Evolutionary conservation across 2,797 vertebrate species (phyloP).

Genomic region (Myotis findleyi): DNA sequence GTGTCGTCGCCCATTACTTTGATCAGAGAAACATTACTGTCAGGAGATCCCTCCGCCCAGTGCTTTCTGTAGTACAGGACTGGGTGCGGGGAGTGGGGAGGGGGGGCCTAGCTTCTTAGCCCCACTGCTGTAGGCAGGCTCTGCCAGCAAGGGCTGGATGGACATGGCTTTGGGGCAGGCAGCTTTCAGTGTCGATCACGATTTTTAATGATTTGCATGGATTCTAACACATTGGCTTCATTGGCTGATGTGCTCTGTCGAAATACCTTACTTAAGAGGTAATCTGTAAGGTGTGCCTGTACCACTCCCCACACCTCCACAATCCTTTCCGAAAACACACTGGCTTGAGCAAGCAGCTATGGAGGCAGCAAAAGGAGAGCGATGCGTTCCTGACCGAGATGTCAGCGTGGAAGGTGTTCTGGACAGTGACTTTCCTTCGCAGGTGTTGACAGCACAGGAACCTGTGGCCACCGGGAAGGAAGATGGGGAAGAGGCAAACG

Average conservation of each 20-base stretch:
- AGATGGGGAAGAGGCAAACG: background rate
- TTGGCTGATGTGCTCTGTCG: background rate
- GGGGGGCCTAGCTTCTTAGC: background rate
- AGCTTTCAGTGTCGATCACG: background rate
- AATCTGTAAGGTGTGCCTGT: rapidly evolving
- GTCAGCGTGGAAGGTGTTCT: background rate
- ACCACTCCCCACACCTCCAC: background rate
- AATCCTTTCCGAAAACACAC: rapidly evolving
- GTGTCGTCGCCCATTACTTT: rapidly evolving
- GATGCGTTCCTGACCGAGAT: background rate
- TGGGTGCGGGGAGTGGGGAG: background rate
- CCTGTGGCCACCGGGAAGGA: background rate
- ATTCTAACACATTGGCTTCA: background rate
- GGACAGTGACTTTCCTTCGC: rapidly evolving
- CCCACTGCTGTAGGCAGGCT: too few species aligned
- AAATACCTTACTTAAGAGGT: background rate
- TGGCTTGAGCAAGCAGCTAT: background rate
- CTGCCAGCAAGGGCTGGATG: background rate
- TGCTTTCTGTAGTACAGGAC: background rate
- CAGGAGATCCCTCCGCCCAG: background rate
- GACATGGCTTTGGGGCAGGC: background rate
- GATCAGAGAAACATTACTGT: background rate
- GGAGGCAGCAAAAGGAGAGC: background rate
- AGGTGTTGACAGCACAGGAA: background rate
- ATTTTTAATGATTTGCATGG: background rate